A percentile compares a stretch with the other conserved stretches of the same genome.
Conservation (phyloP, 2,113 vertebrate species). For the Grammomys dolichurus region DNA sequence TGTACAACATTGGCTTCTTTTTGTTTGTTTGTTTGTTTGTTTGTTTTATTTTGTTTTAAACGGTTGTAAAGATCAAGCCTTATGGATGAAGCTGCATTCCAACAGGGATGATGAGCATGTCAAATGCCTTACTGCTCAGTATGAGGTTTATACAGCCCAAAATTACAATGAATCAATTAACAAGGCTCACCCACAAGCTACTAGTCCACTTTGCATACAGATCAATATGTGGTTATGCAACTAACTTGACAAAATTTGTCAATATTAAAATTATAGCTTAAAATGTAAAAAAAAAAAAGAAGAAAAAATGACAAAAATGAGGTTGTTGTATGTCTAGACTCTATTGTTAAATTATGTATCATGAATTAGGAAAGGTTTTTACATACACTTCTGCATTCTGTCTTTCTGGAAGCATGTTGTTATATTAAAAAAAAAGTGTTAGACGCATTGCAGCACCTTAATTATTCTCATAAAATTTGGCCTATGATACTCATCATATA, state of each 20-base stretch:
- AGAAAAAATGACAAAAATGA: background rate
- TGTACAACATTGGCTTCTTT: slow-evolving; percentile 82
- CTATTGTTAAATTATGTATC: background rate
- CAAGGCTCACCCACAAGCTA: slow-evolving; percentile 87
- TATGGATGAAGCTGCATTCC: slow-evolving; percentile 82
- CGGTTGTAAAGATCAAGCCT: slow-evolving; percentile 81
- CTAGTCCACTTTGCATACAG: slow-evolving; percentile 67
- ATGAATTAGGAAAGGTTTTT: background rate
- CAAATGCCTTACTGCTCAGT: slow-evolving; percentile 84
- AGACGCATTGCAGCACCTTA: background rate
- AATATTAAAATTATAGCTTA: background rate
- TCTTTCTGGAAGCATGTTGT: background rate
- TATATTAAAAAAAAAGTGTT: background rate
- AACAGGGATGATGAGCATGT: slow-evolving; percentile 84
- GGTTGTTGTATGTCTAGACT: background rate
- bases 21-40: slow-evolving; percentile 18
- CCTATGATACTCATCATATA: background rate
- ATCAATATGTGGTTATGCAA: slow-evolving; percentile 1
- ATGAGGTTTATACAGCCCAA: slow-evolving; percentile 78
- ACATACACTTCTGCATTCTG: background rate
- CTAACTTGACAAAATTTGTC: background rate
- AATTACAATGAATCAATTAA: slow-evolving; percentile 76
- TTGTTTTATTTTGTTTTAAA: slow-evolving; percentile 27
- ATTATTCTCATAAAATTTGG: background rate
- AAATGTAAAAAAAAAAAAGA: background rate